Conservation (phyloP, 2,113 vertebrate genomes). For the Serinus canaria region DNA sequence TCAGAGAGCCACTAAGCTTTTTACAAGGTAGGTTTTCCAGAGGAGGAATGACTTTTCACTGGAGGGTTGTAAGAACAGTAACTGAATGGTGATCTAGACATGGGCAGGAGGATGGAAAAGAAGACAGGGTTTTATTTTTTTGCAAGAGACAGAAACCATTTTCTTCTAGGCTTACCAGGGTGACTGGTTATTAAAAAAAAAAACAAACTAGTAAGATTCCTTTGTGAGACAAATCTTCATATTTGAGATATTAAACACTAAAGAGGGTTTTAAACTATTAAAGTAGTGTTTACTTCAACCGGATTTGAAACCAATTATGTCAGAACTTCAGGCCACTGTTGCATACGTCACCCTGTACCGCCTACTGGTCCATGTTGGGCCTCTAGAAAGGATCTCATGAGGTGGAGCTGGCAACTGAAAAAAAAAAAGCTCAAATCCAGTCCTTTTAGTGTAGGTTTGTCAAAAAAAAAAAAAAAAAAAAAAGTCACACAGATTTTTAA, state of each 20-base stretch:
- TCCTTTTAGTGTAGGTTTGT: not conserved
- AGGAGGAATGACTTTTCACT: not conserved
- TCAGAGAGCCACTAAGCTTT: not conserved
- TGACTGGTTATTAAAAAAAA: not conserved
- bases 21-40: not conserved
- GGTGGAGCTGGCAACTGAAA: not conserved
- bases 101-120: not conserved
- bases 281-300: not conserved
- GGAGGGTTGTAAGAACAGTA: not conserved
- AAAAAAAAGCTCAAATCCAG: not conserved
- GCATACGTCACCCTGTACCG: not conserved
- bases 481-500: not conserved
- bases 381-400: not conserved
- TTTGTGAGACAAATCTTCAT: not conserved
- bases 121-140: not conserved
- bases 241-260: not conserved
- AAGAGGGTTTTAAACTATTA: not conserved
- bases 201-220: not conserved
- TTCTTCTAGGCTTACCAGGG: not conserved
- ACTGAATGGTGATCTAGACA: not conserved
- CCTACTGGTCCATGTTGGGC: not conserved
- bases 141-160: not conserved
- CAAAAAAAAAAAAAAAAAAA: not conserved
- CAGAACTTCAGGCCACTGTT: not conserved
- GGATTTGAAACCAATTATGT: not conserved